phyloP scores from a whole-genome alignment of 2,797 vertebrate species.

The Calcarius lapponicus region DNA sequence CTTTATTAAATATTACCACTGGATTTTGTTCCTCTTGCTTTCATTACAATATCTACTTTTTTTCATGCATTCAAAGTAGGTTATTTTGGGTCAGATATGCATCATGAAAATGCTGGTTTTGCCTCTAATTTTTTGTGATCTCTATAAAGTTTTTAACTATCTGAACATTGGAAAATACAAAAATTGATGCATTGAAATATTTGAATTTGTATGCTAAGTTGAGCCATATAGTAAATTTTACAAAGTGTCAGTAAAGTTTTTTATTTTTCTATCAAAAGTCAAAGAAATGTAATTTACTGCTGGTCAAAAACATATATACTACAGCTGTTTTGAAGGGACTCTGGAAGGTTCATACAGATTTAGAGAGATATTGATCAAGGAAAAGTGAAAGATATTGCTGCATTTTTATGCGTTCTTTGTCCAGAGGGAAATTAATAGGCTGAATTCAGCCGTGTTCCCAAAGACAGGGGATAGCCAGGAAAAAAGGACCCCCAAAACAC shows the following conservation, averaged over 20 bases:
- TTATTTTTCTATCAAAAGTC: not conserved
- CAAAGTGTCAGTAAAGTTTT: not conserved
- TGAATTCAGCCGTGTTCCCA: not conserved
- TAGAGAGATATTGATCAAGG: not conserved
- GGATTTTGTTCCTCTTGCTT: not conserved
- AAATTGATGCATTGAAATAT: not conserved
- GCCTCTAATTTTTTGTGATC: not conserved
- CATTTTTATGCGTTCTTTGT: not conserved
- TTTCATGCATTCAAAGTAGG: not conserved
- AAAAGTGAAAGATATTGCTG: not conserved
- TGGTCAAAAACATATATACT: not conserved
- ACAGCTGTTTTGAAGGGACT: not conserved
- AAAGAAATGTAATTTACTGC: not conserved
- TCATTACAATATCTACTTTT: not conserved
- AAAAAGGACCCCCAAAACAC: not conserved
- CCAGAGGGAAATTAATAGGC: not conserved
- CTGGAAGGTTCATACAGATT: not conserved
- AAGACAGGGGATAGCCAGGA: not conserved
- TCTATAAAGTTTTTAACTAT: not conserved
- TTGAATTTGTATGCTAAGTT: not conserved
- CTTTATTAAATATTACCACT: not conserved
- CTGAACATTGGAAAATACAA: not conserved
- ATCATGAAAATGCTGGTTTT: not conserved
- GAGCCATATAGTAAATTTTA: not conserved
- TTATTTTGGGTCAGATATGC: not conserved